Percentiles rank a stretch among this genome's conserved stretches.
Conservation (phyloP, 2,888 invertebrate genomes). For the Sarcophaga variegata region DNA sequence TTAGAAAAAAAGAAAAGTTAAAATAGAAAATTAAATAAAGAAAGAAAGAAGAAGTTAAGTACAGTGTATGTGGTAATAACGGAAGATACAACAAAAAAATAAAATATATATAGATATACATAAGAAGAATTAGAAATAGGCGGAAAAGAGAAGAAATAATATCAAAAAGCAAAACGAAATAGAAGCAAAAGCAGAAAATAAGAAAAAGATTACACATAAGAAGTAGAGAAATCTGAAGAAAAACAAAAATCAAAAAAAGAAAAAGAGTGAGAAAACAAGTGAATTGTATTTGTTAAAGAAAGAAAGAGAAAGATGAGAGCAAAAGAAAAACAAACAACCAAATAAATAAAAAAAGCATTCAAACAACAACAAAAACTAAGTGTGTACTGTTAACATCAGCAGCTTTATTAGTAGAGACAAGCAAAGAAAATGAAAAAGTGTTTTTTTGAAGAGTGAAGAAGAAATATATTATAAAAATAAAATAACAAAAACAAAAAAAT, state of each 20-base stretch:
- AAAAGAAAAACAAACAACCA: constrained; percentile 26
- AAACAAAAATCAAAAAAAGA: constrained; percentile 14
- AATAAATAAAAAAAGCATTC: constrained; percentile 20
- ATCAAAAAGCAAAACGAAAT: not conserved
- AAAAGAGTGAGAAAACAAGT: constrained; percentile 54
- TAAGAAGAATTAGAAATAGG: constrained; percentile 56
- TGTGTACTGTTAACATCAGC: too few relatives aligned
- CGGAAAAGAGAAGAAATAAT: constrained; percentile 45
- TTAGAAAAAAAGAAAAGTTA: constrained; percentile 1
- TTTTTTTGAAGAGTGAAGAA: too few relatives aligned
- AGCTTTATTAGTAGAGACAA: too few relatives aligned
- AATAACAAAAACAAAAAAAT: not conserved
- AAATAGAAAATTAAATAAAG: constrained; percentile 38
- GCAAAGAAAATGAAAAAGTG: too few relatives aligned
- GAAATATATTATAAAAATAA: not conserved
- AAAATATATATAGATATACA: constrained; percentile 5
- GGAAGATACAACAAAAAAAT: constrained; percentile 46
- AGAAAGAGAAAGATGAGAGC: constrained; percentile 14
- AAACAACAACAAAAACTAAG: constrained; percentile 21
- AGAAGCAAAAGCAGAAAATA: constrained; percentile 13
- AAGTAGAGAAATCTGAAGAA: constrained; percentile 4
- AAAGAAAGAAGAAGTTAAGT: constrained; percentile 19
- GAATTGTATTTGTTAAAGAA: not conserved
- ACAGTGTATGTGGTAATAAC: constrained; percentile 69
- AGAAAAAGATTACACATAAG: constrained; percentile 33